Percentiles rank a stretch among this genome's conserved stretches.
These are phyloP conservation scores for Girardinus metallicus DNA, from an alignment of 2,797 vertebrate genomes.

Conservation along the genomic window DNA sequence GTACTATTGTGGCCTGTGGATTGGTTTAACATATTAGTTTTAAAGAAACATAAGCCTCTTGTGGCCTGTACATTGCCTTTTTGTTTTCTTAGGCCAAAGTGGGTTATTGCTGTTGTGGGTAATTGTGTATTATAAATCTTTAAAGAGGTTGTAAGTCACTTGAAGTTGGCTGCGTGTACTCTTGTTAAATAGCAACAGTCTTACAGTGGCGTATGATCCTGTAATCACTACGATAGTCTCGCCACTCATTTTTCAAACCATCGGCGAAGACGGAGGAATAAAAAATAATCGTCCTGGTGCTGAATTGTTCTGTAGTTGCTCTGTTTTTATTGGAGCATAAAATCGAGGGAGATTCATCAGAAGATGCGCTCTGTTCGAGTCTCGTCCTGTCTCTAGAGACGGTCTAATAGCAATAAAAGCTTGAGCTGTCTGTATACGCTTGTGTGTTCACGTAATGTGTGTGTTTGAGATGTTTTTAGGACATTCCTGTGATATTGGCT, in stretches of 20 bases:
- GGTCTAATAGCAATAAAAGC: constrained; percentile 34
- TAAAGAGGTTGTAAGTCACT: constrained; percentile 51
- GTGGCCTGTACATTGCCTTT: constrained; percentile 6
- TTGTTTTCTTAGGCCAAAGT: constrained; percentile 12
- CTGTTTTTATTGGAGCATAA: constrained; percentile 12
- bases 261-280: constrained; percentile 3
- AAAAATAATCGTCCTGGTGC: constrained; percentile 1
- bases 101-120: constrained; percentile 30
- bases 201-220: constrained; percentile 34
- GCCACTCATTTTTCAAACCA: constrained; percentile 27
- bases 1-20: not conserved
- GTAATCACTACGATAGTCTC: constrained; percentile 35
- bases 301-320: constrained; percentile 10
- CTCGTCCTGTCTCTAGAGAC: constrained; percentile 8
- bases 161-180: constrained; percentile 36
- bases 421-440: constrained; percentile 3
- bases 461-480: constrained; percentile 16
- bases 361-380: constrained; percentile 31
- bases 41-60: constrained; percentile 6
- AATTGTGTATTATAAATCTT: constrained; percentile 47
- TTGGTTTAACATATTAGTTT: constrained; percentile 18
- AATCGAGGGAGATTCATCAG: constrained; percentile 18
- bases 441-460: constrained; percentile 17
- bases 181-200: constrained; percentile 38
- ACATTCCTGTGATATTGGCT: constrained; percentile 29